Percentiles rank a stretch among this genome's conserved stretches.
Conservation (phyloP, 2,888 invertebrate species). For the Oscheius myriophilus region DNA sequence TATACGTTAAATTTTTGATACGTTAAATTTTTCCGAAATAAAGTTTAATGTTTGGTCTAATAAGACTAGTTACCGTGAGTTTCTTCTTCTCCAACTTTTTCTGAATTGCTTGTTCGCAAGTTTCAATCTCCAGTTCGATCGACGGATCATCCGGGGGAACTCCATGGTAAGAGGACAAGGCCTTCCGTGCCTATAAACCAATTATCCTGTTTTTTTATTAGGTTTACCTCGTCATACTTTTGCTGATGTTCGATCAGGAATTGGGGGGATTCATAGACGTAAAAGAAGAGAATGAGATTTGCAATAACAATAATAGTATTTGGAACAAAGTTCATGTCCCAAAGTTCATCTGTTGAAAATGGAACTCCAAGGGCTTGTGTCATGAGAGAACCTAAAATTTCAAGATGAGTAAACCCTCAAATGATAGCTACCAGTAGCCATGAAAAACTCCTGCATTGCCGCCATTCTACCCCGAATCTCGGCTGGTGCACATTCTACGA, state of each 20-base stretch:
- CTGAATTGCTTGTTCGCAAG: conserved; percentile 28
- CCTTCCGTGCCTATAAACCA: conserved; percentile 33
- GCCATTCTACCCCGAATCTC: conserved; percentile 55
- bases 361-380: conserved; percentile 47
- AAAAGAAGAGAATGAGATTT: conserved; percentile 35
- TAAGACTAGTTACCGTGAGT: conserved; percentile 1
- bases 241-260: conserved; percentile 36
- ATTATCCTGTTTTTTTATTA: too few relatives aligned
- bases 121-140: conserved; percentile 35
- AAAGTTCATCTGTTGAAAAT: conserved; percentile 36
- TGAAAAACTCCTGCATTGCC: conserved; percentile 60
- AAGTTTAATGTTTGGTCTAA: too few relatives aligned
- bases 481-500: conserved; percentile 57
- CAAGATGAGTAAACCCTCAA: too few relatives aligned
- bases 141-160: conserved; percentile 31
- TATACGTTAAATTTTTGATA: too few relatives aligned
- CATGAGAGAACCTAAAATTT: conserved; percentile 36
- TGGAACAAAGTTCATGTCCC: conserved; percentile 44
- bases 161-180: conserved; percentile 42
- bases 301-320: conserved; percentile 32
- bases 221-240: conserved; percentile 31
- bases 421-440: conserved; percentile 44
- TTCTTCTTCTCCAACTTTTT: conserved; percentile 33
- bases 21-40: too few relatives aligned
- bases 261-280: conserved; percentile 43